Evolutionary conservation across 2,888 invertebrate genomes (phyloP).

Genomic region (Lydus trimaculatus): DNA sequence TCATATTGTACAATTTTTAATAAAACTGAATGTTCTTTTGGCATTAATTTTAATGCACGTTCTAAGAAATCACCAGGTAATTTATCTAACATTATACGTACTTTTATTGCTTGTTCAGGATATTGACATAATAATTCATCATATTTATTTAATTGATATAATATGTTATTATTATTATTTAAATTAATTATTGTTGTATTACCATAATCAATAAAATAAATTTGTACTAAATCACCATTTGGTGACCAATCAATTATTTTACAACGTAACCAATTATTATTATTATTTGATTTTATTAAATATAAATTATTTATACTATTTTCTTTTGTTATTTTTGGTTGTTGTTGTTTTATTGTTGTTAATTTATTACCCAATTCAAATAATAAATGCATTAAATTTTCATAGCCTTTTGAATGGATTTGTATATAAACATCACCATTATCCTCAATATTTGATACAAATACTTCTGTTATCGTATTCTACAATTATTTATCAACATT

Average conservation of each 20-base stretch:
- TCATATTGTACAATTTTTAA: conserved; percentile 57
- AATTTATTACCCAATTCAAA: conserved; percentile 44
- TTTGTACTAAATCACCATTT: conserved; percentile 58
- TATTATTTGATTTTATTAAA: conserved; percentile 58
- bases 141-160: conserved; percentile 62
- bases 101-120: conserved; percentile 59
- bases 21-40: conserved; percentile 68
- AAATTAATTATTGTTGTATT: conserved; percentile 58
- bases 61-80: conserved; percentile 55
- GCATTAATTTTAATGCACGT: conserved; percentile 59
- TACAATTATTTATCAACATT: conserved; percentile 23
- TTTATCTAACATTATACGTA: conserved; percentile 47
- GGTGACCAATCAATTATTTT: conserved; percentile 59
- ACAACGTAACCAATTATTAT: conserved; percentile 61
- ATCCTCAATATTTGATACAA: conserved; percentile 56
- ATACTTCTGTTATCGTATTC: conserved; percentile 54
- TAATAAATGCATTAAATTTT: conserved; percentile 49
- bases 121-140: conserved; percentile 56
- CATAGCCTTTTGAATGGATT: conserved; percentile 53
- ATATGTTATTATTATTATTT: conserved; percentile 50
- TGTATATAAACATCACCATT: conserved; percentile 61
- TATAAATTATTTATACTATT: conserved; percentile 59
- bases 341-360: not conserved
- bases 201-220: conserved; percentile 67
- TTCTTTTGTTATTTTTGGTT: conserved; percentile 43